phyloP scores from a whole-genome alignment of 2,113 vertebrate genomes.

The Pantherophis guttatus region DNA sequence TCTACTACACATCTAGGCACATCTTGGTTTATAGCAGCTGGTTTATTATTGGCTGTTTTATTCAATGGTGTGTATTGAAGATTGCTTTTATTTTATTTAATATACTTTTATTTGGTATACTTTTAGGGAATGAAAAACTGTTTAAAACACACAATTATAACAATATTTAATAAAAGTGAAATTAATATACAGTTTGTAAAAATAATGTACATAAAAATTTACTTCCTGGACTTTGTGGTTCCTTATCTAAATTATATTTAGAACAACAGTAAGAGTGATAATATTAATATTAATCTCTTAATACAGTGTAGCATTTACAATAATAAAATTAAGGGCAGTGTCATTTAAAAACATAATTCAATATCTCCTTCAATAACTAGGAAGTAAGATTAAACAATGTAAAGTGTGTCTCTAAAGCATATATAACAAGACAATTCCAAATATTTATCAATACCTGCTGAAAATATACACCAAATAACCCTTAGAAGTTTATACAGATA shows the following conservation, averaged over 20 bases:
- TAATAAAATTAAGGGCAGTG: background rate
- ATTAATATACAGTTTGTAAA: background rate
- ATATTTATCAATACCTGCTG: background rate
- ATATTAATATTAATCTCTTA: background rate
- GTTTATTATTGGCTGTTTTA: background rate
- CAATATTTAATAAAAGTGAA: background rate
- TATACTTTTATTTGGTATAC: background rate
- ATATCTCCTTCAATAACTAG: background rate
- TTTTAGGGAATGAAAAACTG: background rate
- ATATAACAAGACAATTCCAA: background rate
- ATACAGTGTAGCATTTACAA: background rate
- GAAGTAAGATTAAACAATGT: background rate
- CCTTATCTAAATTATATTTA: background rate
- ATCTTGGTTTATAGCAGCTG: background rate
- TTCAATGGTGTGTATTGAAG: background rate
- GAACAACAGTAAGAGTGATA: background rate
- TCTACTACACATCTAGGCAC: background rate
- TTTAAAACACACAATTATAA: background rate
- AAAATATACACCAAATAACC: background rate
- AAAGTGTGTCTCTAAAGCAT: background rate
- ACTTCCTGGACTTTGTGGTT: background rate
- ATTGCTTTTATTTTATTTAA: background rate
- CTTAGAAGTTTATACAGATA: too few species aligned
- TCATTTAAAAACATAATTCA: background rate
- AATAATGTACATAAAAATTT: background rate